A percentile compares a stretch with the other conserved stretches of the same genome.
phyloP scores from a whole-genome alignment of 1,140 invertebrate genomes.

The Bombus turneri region DNA sequence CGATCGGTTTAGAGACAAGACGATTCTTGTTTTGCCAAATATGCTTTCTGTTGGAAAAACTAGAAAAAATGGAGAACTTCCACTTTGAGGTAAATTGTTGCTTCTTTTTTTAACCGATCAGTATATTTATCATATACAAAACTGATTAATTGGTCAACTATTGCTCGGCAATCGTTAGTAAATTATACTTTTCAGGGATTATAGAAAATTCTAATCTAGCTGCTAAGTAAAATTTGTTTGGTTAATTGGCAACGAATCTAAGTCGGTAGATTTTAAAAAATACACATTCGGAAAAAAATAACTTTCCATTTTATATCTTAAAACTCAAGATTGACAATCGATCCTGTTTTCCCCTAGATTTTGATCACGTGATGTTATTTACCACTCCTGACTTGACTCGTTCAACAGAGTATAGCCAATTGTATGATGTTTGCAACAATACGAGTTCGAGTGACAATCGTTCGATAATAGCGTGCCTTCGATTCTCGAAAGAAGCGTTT shows the following conservation, averaged over 20 bases:
- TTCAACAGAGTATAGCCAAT: neutral
- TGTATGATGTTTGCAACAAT: neutral
- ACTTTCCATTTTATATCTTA: neutral
- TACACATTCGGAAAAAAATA: neutral
- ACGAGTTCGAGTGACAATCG: neutral
- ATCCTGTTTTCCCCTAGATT: neutral
- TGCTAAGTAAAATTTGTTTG: neutral
- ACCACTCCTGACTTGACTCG: neutral
- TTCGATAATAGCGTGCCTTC: conserved; percentile 19
- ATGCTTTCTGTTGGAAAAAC: neutral
- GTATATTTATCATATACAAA: neutral
- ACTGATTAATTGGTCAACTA: neutral
- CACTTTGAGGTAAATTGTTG: neutral
- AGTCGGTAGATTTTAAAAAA: neutral
- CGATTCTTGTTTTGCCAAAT: neutral
- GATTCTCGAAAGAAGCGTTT: neutral
- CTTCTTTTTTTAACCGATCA: neutral
- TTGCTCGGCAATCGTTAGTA: too few relatives aligned
- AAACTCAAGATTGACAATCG: neutral
- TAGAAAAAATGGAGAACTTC: neutral
- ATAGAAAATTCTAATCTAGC: neutral
- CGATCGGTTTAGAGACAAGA: conserved; percentile 24
- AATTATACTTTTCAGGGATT: neutral
- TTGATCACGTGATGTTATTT: neutral
- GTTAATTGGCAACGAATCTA: neutral